Percentiles rank a stretch among this genome's conserved stretches.
Evolutionary conservation across 2,113 vertebrate species (phyloP).

Genomic region (Apodemus speciosus): DNA sequence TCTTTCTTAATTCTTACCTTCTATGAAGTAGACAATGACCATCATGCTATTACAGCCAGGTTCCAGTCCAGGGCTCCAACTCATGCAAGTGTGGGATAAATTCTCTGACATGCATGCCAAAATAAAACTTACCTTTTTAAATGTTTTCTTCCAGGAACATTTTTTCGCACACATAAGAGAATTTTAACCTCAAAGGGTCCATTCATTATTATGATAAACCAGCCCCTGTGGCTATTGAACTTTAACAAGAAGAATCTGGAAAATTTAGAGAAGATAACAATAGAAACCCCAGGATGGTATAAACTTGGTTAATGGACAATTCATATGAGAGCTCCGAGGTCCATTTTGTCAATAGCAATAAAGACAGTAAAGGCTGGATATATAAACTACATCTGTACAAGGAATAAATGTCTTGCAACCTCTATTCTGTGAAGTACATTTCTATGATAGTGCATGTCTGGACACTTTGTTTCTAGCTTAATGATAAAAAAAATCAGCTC

Average conservation of each 20-base stretch:
- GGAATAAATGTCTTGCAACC: background rate
- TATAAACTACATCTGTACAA: background rate
- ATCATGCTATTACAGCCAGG: background rate
- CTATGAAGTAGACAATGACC: background rate
- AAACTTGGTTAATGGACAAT: background rate
- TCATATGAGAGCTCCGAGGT: background rate
- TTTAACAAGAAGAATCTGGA: background rate
- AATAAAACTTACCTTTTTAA: background rate
- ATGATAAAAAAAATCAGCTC: background rate
- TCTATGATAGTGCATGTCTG: background rate
- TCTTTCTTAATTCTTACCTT: background rate
- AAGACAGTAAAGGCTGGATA: background rate
- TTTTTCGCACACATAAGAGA: background rate
- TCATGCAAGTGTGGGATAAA: background rate
- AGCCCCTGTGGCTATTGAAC: background rate
- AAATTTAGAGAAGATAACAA: background rate
- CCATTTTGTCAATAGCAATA: background rate
- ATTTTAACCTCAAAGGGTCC: background rate
- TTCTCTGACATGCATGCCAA: background rate
- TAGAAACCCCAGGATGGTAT: background rate
- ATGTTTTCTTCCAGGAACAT: background rate
- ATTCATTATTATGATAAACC: background rate
- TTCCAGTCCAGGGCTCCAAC: background rate
- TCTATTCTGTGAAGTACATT: background rate
- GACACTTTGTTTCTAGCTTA: background rate